These are phyloP conservation scores for Drosophila erecta DNA, from an alignment of 1,140 invertebrate species.

Conservation along the genomic window DNA sequence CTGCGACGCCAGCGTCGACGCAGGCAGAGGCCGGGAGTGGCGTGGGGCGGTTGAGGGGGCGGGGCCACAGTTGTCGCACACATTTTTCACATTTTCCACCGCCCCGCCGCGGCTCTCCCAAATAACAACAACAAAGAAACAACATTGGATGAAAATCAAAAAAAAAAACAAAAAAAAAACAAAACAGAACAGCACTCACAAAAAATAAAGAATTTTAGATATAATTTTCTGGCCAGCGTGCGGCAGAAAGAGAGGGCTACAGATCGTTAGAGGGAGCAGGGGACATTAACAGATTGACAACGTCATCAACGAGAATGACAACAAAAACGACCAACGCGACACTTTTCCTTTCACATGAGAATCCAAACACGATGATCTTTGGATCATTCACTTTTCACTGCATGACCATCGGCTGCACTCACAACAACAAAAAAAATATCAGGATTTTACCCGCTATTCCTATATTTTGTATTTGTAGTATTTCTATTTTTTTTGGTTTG, in stretches of 20 bases:
- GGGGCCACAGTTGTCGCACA: constrained; percentile 71
- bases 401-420: constrained; percentile 12
- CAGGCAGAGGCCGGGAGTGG: background rate
- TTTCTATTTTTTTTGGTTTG: constrained; percentile 4
- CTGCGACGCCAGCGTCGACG: constrained; percentile 5
- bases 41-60: constrained; percentile 3
- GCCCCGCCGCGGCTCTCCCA: constrained; percentile 16
- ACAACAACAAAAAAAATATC: constrained; percentile 15
- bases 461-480: background rate
- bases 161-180: constrained; percentile 6
- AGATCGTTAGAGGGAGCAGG: background rate
- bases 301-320: constrained; percentile 46
- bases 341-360: constrained; percentile 67
- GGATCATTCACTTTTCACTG: constrained; percentile 23
- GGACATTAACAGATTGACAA: constrained; percentile 18
- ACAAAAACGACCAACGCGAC: constrained; percentile 50
- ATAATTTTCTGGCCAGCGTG: constrained; percentile 8
- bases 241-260: background rate
- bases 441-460: background rate
- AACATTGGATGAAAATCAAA: constrained; percentile 5
- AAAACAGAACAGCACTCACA: constrained; percentile 39
- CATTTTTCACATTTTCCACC: constrained; percentile 72
- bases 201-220: constrained; percentile 35
- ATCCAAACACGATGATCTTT: constrained; percentile 25
- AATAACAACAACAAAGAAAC: constrained; percentile 22